Conservation (phyloP, 2,797 vertebrate genomes). For the Pipistrellus nathusii region DNA sequence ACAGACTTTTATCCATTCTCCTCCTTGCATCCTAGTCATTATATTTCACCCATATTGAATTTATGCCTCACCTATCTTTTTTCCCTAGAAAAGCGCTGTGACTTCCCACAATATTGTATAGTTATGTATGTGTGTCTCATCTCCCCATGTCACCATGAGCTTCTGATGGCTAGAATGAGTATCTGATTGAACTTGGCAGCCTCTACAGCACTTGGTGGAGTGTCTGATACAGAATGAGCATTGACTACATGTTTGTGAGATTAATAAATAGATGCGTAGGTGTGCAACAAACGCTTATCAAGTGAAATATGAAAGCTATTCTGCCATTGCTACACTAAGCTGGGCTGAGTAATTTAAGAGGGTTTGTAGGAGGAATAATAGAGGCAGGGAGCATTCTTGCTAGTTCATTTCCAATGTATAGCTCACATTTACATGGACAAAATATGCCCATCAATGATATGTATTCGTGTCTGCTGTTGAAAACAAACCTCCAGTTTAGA, state of each 20-base stretch:
- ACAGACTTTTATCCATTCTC: background rate
- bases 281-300: background rate
- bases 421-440: background rate
- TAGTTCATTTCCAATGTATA: background rate
- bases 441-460: background rate
- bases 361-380: slow-evolving; percentile 24
- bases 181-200: background rate
- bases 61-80: background rate
- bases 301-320: background rate
- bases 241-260: background rate
- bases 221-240: slow-evolving; percentile 5
- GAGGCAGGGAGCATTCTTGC: background rate
- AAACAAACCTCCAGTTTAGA: slow-evolving; percentile 26
- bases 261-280: background rate
- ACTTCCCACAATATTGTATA: background rate
- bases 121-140: background rate
- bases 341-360: background rate
- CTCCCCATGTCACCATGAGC: background rate
- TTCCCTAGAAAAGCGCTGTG: background rate
- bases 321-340: background rate
- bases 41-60: background rate
- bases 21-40: background rate
- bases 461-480: background rate
- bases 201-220: background rate
- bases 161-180: background rate